phyloP scores from a whole-genome alignment of 1,140 invertebrate species.

The Myzus persicae region DNA sequence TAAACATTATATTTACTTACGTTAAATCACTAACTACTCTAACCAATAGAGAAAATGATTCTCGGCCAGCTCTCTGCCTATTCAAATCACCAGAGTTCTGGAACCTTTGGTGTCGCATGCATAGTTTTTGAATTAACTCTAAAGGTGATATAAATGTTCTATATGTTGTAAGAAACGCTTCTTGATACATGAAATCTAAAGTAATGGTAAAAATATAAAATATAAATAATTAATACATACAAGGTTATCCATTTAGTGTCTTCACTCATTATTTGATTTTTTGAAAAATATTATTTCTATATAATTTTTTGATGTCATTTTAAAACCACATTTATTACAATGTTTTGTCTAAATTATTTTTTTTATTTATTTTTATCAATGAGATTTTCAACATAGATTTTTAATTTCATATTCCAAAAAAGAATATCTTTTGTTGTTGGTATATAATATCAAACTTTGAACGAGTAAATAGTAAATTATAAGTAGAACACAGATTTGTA shows the following conservation, averaged over 20 bases:
- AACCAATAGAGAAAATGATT: constrained; percentile 88
- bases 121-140: constrained; percentile 86
- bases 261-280: background rate
- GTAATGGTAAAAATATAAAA: constrained; percentile 63
- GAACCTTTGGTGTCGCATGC: constrained; percentile 86
- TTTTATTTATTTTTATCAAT: too few species aligned
- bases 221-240: background rate
- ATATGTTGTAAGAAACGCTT: constrained; percentile 96
- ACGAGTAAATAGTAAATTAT: too few species aligned
- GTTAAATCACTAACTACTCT: constrained; percentile 92
- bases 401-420: too few species aligned
- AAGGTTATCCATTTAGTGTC: background rate
- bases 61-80: constrained; percentile 81
- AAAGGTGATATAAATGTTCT: constrained; percentile 91
- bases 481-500: too few species aligned
- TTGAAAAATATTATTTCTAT: background rate
- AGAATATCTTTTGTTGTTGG: too few species aligned
- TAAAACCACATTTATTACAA: too few species aligned
- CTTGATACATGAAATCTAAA: constrained; percentile 91
- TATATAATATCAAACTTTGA: too few species aligned
- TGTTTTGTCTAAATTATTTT: background rate
- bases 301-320: background rate
- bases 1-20: constrained; percentile 67
- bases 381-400: too few species aligned
- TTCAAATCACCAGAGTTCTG: constrained; percentile 75